phyloP scores from a whole-genome alignment of 2,797 vertebrate species.

The Poliocrania exsul region DNA sequence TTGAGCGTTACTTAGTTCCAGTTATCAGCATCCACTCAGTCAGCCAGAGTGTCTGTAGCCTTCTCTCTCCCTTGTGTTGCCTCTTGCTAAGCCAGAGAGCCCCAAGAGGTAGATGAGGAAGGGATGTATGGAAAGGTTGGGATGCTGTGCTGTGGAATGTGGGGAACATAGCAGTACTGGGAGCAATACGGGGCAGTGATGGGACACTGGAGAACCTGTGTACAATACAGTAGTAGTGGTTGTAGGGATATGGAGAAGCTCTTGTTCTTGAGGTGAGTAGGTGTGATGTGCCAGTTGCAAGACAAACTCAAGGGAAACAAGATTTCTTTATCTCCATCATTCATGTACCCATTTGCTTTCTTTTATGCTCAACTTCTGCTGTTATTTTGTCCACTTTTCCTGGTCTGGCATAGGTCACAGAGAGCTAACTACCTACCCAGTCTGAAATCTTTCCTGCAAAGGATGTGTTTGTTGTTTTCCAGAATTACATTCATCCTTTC shows the following conservation, averaged over 20 bases:
- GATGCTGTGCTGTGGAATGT: neutral
- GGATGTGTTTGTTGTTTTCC: neutral
- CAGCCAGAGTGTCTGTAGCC: neutral
- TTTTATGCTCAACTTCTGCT: neutral
- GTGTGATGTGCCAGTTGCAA: neutral
- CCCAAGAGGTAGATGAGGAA: neutral
- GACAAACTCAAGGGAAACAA: neutral
- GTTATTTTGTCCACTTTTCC: neutral
- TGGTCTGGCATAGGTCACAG: neutral
- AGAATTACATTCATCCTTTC: neutral
- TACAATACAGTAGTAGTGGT: accelerated
- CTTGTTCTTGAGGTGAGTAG: neutral
- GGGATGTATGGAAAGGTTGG: accelerated
- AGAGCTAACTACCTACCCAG: neutral
- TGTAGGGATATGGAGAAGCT: neutral
- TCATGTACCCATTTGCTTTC: neutral
- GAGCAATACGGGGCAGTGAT: accelerated
- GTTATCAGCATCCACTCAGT: neutral
- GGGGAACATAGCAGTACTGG: neutral
- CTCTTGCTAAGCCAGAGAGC: neutral
- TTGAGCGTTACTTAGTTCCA: neutral
- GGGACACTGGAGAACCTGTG: neutral
- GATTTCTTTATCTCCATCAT: neutral
- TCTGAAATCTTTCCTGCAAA: neutral
- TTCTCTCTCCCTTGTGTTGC: neutral